A percentile compares a stretch with the other conserved stretches of the same genome.
Evolutionary conservation across 2,888 invertebrate species (phyloP).

Genomic region (Drosophila prolongata): DNA sequence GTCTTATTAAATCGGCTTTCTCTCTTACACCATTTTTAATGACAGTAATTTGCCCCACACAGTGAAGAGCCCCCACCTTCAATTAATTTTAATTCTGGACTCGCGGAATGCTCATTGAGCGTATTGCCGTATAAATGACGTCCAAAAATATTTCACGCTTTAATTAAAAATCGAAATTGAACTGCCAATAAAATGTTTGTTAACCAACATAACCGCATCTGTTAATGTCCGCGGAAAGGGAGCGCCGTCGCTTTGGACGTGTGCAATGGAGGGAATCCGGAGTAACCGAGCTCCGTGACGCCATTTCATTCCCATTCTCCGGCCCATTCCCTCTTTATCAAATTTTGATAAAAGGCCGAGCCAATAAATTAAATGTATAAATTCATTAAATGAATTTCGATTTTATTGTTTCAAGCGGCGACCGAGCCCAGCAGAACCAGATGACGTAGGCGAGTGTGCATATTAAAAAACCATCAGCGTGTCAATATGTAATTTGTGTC

Average conservation of each 20-base stretch:
- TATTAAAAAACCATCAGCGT: conserved; percentile 82
- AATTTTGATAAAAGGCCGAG: conserved; percentile 79
- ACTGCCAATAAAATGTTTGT: conserved; percentile 76
- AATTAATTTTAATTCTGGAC: conserved; percentile 18
- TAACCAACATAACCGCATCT: conserved; percentile 80
- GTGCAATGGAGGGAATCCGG: conserved; percentile 71
- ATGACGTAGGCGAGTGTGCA: conserved; percentile 65
- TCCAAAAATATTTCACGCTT: conserved; percentile 64
- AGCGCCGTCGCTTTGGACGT: conserved; percentile 51
- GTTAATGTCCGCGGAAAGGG: conserved; percentile 68
- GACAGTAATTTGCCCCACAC: conserved; percentile 9
- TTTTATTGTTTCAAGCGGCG: conserved; percentile 66
- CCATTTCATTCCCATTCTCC: background rate
- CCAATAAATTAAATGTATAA: conserved; percentile 81
- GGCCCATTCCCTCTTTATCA: conserved; percentile 61
- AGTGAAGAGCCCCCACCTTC: background rate
- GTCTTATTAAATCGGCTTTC: background rate
- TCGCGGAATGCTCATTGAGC: conserved; percentile 24
- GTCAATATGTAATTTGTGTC: conserved; percentile 82
- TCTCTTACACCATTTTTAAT: conserved; percentile 5
- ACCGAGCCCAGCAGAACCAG: conserved; percentile 41
- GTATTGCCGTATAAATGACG: conserved; percentile 26
- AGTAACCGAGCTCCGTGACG: conserved; percentile 20
- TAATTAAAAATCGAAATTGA: conserved; percentile 78
- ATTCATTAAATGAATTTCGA: conserved; percentile 78